Evolutionary conservation across 2,797 vertebrate species (phyloP).

Genomic region (Urophycis tenuis): DNA sequence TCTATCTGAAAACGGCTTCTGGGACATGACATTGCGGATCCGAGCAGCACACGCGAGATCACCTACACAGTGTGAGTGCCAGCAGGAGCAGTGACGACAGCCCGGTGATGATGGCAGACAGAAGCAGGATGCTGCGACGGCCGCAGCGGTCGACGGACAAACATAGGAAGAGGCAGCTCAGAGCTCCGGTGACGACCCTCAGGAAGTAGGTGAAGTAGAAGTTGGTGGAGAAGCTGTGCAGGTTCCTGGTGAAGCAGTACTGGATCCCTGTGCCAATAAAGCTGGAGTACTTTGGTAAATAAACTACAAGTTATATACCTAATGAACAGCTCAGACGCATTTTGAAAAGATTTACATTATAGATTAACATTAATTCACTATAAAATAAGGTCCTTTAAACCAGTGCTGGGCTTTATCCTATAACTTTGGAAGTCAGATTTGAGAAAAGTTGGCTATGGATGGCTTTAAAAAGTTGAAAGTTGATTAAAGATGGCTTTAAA

Average conservation of each 20-base stretch:
- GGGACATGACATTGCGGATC: neutral
- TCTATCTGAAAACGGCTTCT: too few species aligned
- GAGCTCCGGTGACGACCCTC: constrained; percentile 64
- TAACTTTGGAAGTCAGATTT: neutral
- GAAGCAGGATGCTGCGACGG: constrained; percentile 76
- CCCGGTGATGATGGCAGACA: constrained; percentile 78
- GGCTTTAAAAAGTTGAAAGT: neutral
- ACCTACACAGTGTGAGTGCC: constrained; percentile 83
- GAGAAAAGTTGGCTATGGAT: neutral
- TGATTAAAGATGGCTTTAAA: neutral
- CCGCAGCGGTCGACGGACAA: constrained; percentile 77
- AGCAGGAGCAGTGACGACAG: constrained; percentile 82
- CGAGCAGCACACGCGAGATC: neutral
- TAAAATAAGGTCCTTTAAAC: neutral
- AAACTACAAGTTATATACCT: too few species aligned
- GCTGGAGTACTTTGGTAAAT: too few species aligned
- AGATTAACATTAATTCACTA: too few species aligned
- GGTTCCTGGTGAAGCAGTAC: constrained; percentile 82
- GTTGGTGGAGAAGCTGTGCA: constrained; percentile 60
- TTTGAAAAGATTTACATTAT: too few species aligned
- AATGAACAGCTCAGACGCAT: too few species aligned
- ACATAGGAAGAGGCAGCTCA: constrained; percentile 75
- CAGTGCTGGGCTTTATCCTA: neutral
- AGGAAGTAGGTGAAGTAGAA: constrained; percentile 81
- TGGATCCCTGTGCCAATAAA: constrained; percentile 82